Base-by-base conservation (phyloP, 2,113 vertebrate species). In the Progne subis region DNA sequence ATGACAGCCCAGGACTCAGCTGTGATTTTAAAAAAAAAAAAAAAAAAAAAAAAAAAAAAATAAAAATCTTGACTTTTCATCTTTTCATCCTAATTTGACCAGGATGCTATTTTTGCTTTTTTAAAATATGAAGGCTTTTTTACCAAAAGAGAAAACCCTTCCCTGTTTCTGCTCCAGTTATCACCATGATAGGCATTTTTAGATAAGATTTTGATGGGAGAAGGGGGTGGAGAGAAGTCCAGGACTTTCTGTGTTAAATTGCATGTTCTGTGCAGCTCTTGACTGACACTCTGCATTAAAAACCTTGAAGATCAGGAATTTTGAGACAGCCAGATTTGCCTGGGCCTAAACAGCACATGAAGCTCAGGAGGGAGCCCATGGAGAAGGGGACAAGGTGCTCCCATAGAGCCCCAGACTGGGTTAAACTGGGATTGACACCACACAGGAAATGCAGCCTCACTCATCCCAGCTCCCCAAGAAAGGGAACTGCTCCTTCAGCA, bases 271-370 rank as follows among this genome's bases (percentile, higher is more conserved):
- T 44, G 28, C 71, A 88, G 71, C 44, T 65, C 37, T 31, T 0
- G 0, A 9, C 52, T 82, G 65, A 63, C 69, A 60, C 4, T 11
- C 41, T 41, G 61, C 41, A 32, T 84, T 82, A 67, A 47, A 81
- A 50, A 14, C 14, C 25, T 31, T 1, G 0, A 20, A 11, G 4
- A 21, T 50, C 37, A 26, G 39, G 32, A 26, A 31, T 46, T 28
- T 39, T 50, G 43, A 39, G 32, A 19, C 69, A 72, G 34, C 12
- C 77, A 65, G 20, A 24, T 64, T 60, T 37, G 12, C 14, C 41
- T 21, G 46, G 21, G 18, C 18, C 37, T 53, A 16, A 0, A 1
- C 9, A 67, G 25, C 9, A 32, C 19, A 5, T 0, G 7, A 24
- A 39, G 29, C 11, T 75, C 57, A 18, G 17, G 39, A 50, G 18